Evolutionary conservation across 2,113 vertebrate species (phyloP), one percentile per base, ranked within the genome.

Genomic region (Pedetes capensis): DNA sequence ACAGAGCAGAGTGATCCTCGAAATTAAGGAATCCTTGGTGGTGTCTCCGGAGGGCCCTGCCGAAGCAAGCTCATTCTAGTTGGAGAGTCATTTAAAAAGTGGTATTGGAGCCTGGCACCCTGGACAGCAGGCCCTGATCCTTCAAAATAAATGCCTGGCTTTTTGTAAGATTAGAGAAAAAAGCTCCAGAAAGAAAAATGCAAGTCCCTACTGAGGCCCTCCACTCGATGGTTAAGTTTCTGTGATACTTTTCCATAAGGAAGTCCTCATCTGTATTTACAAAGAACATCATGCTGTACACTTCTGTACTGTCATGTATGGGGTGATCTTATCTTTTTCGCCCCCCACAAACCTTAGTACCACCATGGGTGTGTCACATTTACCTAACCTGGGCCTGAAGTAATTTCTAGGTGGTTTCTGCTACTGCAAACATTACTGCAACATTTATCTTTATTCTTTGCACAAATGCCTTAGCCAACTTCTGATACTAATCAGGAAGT

Each of bases 331-430:
- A 37, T 34, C 68, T 69, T 53, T 10, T n/a, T n/a, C n/a, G 25
- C 6, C 29, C 10, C 9, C 4, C 32, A 1, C 1, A 8, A 4
- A 6, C 13, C 9, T n/a, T n/a, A n/a, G n/a, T n/a, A n/a, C n/a
- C n/a, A n/a, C n/a, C n/a, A n/a, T 63, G 44, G 34, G 2, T 85
- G 42, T 74, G 22, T 53, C 11, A 3, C 25, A 25, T 86, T 85
- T 64, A 85, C n/a, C 37, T 63, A 72, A 13, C 74, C 47, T 90
- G 29, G 12, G 49, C 29, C 53, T 42, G 57, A 63, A 47, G 22
- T 79, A 29, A 61, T 78, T 49, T 81, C 87, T 0, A 27, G 3
- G 13, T n/a, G n/a, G n/a, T n/a, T 39, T 44, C 61, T 29, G 29
- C 57, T 53, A 20, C 14, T 42, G 29, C 13, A 83, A 37, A n/a